phyloP scores from a whole-genome alignment of 2,797 vertebrate species.

The Gephyroberyx darwinii region DNA sequence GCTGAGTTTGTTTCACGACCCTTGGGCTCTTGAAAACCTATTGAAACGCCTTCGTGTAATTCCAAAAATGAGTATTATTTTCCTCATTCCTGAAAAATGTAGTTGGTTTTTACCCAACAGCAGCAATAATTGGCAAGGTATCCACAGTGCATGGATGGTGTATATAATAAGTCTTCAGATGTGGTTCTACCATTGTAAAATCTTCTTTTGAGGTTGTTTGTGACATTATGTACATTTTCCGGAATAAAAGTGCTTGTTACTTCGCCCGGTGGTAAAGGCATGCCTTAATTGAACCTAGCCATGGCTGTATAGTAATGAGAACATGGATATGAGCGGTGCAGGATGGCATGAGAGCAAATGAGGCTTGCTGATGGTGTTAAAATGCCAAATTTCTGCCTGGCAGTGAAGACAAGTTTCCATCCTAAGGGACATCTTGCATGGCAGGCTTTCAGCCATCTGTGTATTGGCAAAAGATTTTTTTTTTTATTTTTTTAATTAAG shows the following conservation, averaged over 20 bases:
- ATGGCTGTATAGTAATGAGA: slow-evolving; percentile 18
- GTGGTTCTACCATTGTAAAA: neutral
- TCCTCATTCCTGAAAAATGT: neutral
- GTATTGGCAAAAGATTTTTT: slow-evolving; percentile 57
- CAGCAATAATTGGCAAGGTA: neutral
- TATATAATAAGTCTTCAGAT: neutral
- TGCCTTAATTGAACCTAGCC: slow-evolving; percentile 7
- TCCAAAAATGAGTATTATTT: too few relatives aligned
- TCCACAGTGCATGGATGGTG: slow-evolving; percentile 5
- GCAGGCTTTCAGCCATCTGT: slow-evolving; percentile 76
- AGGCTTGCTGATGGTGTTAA: slow-evolving; percentile 64
- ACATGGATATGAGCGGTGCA: slow-evolving; percentile 38
- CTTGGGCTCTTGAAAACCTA: neutral
- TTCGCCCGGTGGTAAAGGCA: neutral
- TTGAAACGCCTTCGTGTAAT: neutral
- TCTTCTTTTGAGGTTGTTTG: neutral
- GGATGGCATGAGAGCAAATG: slow-evolving; percentile 59
- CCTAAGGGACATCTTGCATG: slow-evolving; percentile 73
- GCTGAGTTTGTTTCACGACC: neutral
- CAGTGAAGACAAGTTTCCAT: slow-evolving; percentile 61
- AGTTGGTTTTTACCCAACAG: slow-evolving; percentile 9
- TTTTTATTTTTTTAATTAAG: slow-evolving; percentile 71
- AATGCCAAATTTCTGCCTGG: slow-evolving; percentile 75
- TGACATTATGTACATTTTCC: slow-evolving; percentile 4
- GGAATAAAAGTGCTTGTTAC: neutral